phyloP scores from a whole-genome alignment of 2,888 invertebrate species.

The Pandemis corylana region DNA sequence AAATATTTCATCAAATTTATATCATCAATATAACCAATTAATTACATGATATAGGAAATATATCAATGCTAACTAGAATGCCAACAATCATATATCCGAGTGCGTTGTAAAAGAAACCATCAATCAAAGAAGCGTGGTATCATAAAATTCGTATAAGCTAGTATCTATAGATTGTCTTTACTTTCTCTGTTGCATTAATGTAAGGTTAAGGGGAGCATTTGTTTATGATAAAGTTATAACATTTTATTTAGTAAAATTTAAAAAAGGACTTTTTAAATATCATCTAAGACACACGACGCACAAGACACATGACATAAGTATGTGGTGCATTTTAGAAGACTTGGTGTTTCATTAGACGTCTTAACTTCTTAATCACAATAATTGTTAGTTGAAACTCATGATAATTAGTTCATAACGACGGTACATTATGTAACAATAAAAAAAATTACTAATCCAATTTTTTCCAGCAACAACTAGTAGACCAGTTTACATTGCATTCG shows the following conservation, averaged over 20 bases:
- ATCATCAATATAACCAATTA: slow-evolving; percentile 33
- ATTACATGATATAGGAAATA: slow-evolving; percentile 38
- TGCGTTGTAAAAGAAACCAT: slow-evolving; percentile 55
- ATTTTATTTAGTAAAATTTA: background rate
- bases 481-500: too few species aligned
- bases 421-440: too few species aligned
- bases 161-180: slow-evolving; percentile 58
- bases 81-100: slow-evolving; percentile 26
- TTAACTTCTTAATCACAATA: too few species aligned
- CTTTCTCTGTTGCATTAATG: slow-evolving; percentile 64
- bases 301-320: too few species aligned
- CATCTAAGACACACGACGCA: too few species aligned
- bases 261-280: too few species aligned
- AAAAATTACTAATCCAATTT: too few species aligned
- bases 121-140: slow-evolving; percentile 62
- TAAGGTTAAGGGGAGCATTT: background rate
- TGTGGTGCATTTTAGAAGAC: too few species aligned
- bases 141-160: slow-evolving; percentile 55
- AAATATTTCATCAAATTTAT: slow-evolving; percentile 31
- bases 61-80: slow-evolving; percentile 40
- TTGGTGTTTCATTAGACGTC: too few species aligned
- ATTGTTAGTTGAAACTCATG: too few species aligned
- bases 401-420: too few species aligned
- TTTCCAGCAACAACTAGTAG: too few species aligned
- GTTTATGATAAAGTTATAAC: background rate